Conservation (phyloP, 2,888 invertebrate species). For the Caenorhabditis japonica region DNA sequence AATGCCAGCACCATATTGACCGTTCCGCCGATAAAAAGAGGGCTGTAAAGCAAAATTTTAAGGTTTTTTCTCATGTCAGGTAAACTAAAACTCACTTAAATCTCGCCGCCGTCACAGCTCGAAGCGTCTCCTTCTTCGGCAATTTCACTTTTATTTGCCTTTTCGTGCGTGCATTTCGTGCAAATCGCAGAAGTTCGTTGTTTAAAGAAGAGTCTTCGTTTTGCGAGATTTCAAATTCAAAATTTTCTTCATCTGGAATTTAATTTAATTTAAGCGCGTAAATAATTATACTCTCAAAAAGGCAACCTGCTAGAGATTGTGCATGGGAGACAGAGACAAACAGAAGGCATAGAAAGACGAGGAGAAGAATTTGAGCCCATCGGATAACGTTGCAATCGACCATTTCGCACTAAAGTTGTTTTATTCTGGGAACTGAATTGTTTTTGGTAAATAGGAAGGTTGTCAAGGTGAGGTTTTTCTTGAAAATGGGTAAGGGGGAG, state of each 20-base stretch:
- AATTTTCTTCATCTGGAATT: too few species aligned
- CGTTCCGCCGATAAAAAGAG: constrained; percentile 7
- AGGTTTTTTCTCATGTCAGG: too few species aligned
- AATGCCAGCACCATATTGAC: constrained; percentile 21
- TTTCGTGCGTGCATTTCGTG: too few species aligned
- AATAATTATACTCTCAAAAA: not conserved
- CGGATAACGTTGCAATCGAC: constrained; percentile 32
- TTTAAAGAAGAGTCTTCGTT: too few species aligned
- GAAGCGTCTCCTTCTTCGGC: constrained; percentile 3
- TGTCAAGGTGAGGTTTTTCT: too few species aligned
- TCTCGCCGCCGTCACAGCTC: not conserved
- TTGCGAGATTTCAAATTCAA: too few species aligned
- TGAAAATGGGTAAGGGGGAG: too few species aligned
- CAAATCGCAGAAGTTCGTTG: too few species aligned
- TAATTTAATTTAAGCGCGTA: too few species aligned
- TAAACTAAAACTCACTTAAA: constrained; percentile 21
- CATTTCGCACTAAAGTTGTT: constrained; percentile 25
- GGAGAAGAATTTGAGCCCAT: constrained; percentile 16
- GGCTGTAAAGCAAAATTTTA: constrained; percentile 10
- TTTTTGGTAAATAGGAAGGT: too few species aligned
- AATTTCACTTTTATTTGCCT: not conserved
- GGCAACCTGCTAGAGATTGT: not conserved
- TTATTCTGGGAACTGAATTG: too few species aligned
- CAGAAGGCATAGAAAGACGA: constrained; percentile 10
- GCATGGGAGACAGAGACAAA: constrained; percentile 1